Conservation (phyloP, 35 echinoderm and acorn worm genomes). For the Strongylocentrotus purpuratus region DNA sequence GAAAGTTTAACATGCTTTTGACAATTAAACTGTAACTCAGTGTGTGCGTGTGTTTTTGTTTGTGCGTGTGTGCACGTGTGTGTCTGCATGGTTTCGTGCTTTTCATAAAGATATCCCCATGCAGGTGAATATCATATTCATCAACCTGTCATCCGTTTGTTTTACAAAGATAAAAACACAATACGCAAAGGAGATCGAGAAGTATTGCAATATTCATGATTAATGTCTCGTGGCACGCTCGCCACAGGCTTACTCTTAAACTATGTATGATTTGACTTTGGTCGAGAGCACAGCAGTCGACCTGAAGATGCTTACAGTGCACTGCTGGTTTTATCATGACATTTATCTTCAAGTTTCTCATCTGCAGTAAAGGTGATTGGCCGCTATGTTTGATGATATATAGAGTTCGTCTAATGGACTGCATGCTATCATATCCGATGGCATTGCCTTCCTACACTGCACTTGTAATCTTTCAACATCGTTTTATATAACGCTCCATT, state of each 20-base stretch:
- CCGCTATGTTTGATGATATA: neutral
- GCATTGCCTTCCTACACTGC: neutral
- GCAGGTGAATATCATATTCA: neutral
- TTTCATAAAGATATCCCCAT: neutral
- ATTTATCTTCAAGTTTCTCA: neutral
- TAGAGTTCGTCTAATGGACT: neutral
- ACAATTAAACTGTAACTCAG: no score
- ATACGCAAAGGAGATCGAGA: neutral
- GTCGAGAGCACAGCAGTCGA: neutral
- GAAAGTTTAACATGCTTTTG: no score
- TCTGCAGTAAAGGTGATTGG: neutral
- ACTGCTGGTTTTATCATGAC: neutral
- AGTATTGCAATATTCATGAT: constrained; percentile 8
- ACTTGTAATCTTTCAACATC: constrained; percentile 5
- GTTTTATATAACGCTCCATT: neutral
- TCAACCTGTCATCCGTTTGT: neutral
- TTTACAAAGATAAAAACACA: neutral
- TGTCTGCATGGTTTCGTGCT: neutral
- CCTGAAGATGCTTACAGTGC: neutral
- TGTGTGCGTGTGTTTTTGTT: no score
- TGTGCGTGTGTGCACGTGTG: neutral
- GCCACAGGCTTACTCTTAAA: constrained; percentile 1
- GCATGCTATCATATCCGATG: neutral
- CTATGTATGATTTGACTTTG: constrained; percentile 1
- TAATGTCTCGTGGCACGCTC: neutral